phyloP scores from a whole-genome alignment of 2,113 vertebrate species.

The Oxyruncus cristatus region DNA sequence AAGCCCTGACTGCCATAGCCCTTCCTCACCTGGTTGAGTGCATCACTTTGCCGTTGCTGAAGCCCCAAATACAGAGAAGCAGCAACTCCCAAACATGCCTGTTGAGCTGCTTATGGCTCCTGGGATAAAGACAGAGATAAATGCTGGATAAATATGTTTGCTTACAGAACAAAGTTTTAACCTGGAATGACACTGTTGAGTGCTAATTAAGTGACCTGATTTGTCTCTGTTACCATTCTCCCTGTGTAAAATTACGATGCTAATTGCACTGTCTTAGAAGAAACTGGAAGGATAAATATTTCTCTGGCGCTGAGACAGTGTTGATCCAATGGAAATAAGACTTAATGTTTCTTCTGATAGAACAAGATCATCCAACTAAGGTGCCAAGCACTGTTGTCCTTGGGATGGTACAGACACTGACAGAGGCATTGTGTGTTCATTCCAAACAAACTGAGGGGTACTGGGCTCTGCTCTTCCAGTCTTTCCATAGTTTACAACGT shows the following conservation, averaged over 20 bases:
- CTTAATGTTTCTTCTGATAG: not conserved
- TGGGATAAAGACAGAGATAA: not conserved
- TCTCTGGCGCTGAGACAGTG: not conserved
- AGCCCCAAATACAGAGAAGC: not conserved
- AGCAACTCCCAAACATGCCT: not conserved
- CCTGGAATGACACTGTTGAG: not conserved
- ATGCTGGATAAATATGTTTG: not conserved
- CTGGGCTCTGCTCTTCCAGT: not conserved
- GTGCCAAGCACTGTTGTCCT: not conserved
- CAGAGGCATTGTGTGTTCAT: not conserved
- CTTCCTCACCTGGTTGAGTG: not conserved
- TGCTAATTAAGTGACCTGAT: not conserved
- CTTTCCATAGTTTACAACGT: not conserved
- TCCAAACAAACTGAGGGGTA: not conserved
- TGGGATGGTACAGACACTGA: not conserved
- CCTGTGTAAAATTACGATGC: not conserved
- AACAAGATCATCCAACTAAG: not conserved
- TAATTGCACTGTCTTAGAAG: not conserved
- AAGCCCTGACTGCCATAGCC: not conserved
- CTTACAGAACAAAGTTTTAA: not conserved
- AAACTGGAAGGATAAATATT: not conserved
- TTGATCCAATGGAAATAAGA: not conserved
- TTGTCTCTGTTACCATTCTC: not conserved
- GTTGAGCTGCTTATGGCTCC: not conserved
- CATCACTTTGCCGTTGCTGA: not conserved